Evolutionary conservation across 2,888 invertebrate species (phyloP), one percentile per base, ranked within the genome.

Genomic region (Noctua comes): DNA sequence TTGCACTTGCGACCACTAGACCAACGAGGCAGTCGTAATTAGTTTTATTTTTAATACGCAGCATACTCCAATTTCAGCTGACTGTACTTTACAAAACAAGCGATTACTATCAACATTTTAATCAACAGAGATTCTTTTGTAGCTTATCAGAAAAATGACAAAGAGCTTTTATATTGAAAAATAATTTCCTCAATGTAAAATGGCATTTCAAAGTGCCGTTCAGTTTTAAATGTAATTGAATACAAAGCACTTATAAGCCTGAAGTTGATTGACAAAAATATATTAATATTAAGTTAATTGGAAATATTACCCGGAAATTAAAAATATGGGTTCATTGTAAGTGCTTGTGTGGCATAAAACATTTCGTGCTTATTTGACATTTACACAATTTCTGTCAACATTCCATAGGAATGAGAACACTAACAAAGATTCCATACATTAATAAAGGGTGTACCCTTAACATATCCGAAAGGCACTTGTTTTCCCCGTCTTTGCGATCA

Each of bases 171-270:
- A 6, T 21, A 3, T 18, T 11, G 18, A 36, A 46, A 68, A 48
- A 3, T 21, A 1, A 70, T 36, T 48, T 69, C 10, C 27, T 51
- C 6, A 5, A 40, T 16, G 21, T 18, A 36, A 71, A 73, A 73
- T 74, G 40, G 24, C 51, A 54, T 54, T 54, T 54, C 24, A 43
- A 74, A 74, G 74, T 31, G 40, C 40, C 73, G 40, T 73, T 72
- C 40, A 54, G 40, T 54, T 73, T 73, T 7, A 40, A 36, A 48
- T 24, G 16, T 72, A 73, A 54, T 72, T 73, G 11, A 54, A 40
- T 43, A 40, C 2, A 11, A 43, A 43, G 43, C 43, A 43, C 43
- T 43, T 65, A 10, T 65, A 18, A 72, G 21, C 51, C 13, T 40
- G 13, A n/a, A 21, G 8, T 69, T 66, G 24, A 72, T 72, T n/a